Conservation (phyloP, 2,113 vertebrate species). For the Python bivittatus region DNA sequence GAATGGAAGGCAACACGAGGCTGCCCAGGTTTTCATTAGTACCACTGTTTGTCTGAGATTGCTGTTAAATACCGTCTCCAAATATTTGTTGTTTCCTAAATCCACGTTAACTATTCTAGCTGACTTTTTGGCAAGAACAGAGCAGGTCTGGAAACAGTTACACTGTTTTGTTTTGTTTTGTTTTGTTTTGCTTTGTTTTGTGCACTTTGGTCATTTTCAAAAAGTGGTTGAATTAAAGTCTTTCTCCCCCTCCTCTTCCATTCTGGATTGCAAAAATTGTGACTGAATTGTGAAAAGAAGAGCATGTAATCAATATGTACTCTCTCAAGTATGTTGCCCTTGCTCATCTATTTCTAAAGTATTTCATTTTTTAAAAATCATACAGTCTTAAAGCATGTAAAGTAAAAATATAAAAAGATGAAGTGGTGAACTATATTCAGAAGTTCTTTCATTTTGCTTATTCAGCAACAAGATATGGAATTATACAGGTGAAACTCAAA, state of each 20-base stretch:
- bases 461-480: not conserved
- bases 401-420: not conserved
- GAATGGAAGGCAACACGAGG: not conserved
- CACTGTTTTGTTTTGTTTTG: not conserved
- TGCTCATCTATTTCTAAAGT: not conserved
- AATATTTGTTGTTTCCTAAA: not conserved
- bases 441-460: not conserved
- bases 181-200: not conserved
- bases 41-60: not conserved
- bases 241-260: not conserved
- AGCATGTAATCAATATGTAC: not conserved
- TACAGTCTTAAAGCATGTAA: not conserved
- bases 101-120: not conserved
- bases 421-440: not conserved
- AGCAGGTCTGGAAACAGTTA: not conserved
- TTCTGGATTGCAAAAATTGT: not conserved
- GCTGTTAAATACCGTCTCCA: not conserved
- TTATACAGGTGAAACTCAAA: no score
- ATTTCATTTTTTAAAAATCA: not conserved
- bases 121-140: not conserved
- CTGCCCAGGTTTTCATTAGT: not conserved
- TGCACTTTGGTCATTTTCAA: not conserved
- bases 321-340: not conserved
- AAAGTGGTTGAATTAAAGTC: not conserved
- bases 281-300: not conserved